Percentiles rank a stretch among this genome's conserved stretches.
phyloP scores from a whole-genome alignment of 2,113 vertebrate species.

The Phrynosoma blainvillii region DNA sequence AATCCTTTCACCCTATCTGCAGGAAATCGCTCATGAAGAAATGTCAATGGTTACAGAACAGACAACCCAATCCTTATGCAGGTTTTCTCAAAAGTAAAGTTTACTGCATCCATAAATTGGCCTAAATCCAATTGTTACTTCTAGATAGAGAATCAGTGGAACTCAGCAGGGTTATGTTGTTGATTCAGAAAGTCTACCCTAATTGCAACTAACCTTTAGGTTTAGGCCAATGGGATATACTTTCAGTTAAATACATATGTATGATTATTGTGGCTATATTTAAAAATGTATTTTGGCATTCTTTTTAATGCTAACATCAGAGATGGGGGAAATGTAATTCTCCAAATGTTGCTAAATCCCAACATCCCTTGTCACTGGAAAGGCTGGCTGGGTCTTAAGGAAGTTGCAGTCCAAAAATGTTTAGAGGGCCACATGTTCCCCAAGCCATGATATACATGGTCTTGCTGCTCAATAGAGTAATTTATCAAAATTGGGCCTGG shows the following conservation, averaged over 20 bases:
- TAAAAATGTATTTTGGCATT: slow-evolving; percentile 30
- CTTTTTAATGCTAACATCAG: too few relatives aligned
- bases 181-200: too few relatives aligned
- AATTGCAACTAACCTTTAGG: too few relatives aligned
- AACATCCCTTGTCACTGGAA: background rate
- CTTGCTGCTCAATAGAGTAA: background rate
- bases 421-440: background rate
- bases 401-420: background rate
- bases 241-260: background rate
- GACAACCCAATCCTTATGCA: background rate
- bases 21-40: slow-evolving; percentile 39
- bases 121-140: too few relatives aligned
- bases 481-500: slow-evolving; percentile 34
- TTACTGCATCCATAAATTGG: background rate
- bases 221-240: background rate
- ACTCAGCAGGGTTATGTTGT: too few relatives aligned
- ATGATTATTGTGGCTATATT: slow-evolving; percentile 35
- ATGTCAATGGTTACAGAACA: slow-evolving; percentile 45
- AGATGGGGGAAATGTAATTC: too few relatives aligned
- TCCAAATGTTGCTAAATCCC: too few relatives aligned
- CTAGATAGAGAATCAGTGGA: too few relatives aligned
- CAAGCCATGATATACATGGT: background rate
- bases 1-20: too few relatives aligned
- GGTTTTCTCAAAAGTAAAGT: background rate
- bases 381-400: background rate